Evolutionary conservation across 2,797 vertebrate genomes (phyloP), one percentile per base, ranked within the genome.

Genomic region (Enteromius radiatus): DNA sequence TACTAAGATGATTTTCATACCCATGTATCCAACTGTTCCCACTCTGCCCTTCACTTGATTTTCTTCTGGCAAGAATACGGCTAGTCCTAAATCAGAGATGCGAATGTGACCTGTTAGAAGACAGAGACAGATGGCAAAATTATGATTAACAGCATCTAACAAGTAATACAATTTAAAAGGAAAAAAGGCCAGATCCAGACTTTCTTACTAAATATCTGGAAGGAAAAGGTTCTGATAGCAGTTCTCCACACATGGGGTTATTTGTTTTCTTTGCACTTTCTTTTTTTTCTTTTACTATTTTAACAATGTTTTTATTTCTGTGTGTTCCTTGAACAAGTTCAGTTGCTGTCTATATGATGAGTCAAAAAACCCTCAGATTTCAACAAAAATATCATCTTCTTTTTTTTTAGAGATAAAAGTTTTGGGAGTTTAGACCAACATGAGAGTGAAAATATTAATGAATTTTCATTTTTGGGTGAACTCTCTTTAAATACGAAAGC

Each of bases 1-100:
- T 12, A 33, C 45, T 33, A 47, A 3, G 3, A 67, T 8, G n/a
- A 31, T 43, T 41, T 76, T 19, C 91, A 41, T 90, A 97, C 96
- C 96, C 96, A 97, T 97, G 45, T 97, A 97, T 1, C 96, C 96
- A 0, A 93, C 87, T 0, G 96, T 97, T 43, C 96, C 96, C 79
- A 96, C 96, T 5, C 89, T 89, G 65, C 96, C 96, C 0, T 90
- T 90, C 78, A 92, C 94, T 14, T 83, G 84, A 0, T 84, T 86
- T 0, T 89, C 92, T 4, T 94, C 90, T 0, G 90, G 77, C 64
- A 97, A 87, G 80, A 90, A 91, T 70, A 96, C 89, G 0, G 96
- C 96, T 86, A 97, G 89, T 10, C 96, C 96, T 87, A 97, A 91
- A 88, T 97, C 96, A 8, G 96, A 97, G 89, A 97, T 96, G 54